phyloP scores from a whole-genome alignment of 64 coral and sea anemone species.

The Stichodactyla helianthus region DNA sequence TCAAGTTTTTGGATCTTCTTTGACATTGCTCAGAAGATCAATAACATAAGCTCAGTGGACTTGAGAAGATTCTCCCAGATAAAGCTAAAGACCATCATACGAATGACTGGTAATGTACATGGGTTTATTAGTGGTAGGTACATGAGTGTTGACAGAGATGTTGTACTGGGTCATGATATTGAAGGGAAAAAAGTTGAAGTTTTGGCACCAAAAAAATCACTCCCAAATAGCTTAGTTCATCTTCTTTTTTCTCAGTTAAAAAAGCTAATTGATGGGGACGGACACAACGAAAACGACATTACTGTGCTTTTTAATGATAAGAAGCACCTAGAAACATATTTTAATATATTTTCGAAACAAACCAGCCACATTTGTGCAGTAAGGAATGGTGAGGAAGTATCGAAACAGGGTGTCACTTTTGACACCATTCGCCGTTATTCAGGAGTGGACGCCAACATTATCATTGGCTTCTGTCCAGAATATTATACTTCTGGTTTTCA shows the following conservation, averaged over 20 bases:
- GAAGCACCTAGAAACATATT: background rate
- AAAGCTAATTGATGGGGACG: background rate
- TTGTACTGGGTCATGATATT: background rate
- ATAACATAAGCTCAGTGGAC: background rate
- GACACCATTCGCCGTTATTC: background rate
- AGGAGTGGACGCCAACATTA: background rate
- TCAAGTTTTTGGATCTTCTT: constrained; percentile 5
- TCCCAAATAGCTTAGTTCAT: background rate
- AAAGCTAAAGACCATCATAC: background rate
- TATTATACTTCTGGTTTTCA: background rate
- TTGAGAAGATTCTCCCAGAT: background rate
- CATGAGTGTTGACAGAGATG: background rate
- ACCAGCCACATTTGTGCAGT: background rate
- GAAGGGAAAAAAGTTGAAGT: background rate
- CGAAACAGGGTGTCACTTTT: background rate
- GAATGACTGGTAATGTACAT: background rate
- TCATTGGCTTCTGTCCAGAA: background rate
- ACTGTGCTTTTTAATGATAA: background rate
- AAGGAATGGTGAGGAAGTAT: background rate
- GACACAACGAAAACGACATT: background rate
- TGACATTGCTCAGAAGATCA: background rate
- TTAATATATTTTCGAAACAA: background rate
- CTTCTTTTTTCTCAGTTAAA: background rate
- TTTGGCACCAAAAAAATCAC: background rate
- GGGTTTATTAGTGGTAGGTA: background rate